Evolutionary conservation across 2,113 vertebrate species (phyloP).

Genomic region (Oreocharis arfaki): DNA sequence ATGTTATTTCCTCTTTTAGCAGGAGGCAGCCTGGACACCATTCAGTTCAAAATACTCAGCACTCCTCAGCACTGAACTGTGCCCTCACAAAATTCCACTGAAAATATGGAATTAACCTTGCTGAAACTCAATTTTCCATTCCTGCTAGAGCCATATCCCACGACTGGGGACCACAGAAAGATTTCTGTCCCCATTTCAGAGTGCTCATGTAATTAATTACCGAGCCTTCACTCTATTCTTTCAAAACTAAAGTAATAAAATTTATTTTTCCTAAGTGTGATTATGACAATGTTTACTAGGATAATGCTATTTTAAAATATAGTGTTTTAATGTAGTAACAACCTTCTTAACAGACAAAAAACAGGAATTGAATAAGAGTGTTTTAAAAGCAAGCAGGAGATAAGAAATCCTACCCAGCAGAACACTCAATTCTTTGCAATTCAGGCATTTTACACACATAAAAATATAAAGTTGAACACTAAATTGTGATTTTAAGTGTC

Average conservation of each 20-base stretch:
- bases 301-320: not conserved
- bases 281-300: not conserved
- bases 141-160: not conserved
- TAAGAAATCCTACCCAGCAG: not conserved
- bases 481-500: not conserved
- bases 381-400: not conserved
- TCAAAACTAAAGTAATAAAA: not conserved
- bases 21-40: not conserved
- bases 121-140: not conserved
- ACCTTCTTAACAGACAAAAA: not conserved
- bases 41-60: not conserved
- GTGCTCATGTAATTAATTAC: rapidly evolving
- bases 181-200: not conserved
- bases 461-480: not conserved
- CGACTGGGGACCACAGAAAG: not conserved
- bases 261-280: not conserved
- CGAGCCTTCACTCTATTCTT: not conserved
- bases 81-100: not conserved
- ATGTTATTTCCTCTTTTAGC: not conserved
- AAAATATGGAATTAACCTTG: not conserved
- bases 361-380: not conserved
- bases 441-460: not conserved
- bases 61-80: too few relatives aligned
- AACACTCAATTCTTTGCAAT: not conserved
- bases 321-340: not conserved